A percentile compares a stretch with the other conserved stretches of the same genome.
Conservation (phyloP, 2,888 invertebrate genomes). For the Hypomecis atomaria region DNA sequence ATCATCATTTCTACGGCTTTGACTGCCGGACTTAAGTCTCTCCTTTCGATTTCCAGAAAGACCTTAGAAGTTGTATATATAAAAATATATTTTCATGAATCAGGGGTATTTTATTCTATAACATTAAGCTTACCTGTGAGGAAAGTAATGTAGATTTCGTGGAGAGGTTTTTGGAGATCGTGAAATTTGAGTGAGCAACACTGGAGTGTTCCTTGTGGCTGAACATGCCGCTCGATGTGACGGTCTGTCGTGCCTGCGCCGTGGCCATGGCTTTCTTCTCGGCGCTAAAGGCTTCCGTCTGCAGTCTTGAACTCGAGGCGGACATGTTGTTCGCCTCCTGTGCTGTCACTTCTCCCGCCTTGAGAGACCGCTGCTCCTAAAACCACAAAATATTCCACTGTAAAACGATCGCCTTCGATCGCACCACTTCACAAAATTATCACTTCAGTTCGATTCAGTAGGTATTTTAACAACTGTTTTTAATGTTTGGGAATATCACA, state of each 20-base stretch:
- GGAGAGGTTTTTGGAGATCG: slow-evolving; percentile 90
- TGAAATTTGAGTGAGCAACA: slow-evolving; percentile 92
- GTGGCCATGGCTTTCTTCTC: slow-evolving; percentile 91
- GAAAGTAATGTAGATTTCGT: slow-evolving; percentile 86
- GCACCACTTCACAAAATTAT: slow-evolving; percentile 27
- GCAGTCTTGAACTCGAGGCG: slow-evolving; percentile 92
- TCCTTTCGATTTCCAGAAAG: too few relatives aligned
- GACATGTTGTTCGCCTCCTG: slow-evolving; percentile 94
- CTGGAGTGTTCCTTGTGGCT: slow-evolving; percentile 89
- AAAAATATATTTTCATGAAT: too few relatives aligned
- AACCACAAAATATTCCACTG: slow-evolving; percentile 44
- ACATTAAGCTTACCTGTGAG: slow-evolving; percentile 71
- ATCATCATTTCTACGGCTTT: too few relatives aligned
- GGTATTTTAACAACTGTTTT: slow-evolving; percentile 20
- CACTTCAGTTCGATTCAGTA: slow-evolving; percentile 26
- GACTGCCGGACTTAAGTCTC: too few relatives aligned
- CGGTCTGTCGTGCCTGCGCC: slow-evolving; percentile 91
- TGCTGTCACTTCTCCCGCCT: slow-evolving; percentile 92
- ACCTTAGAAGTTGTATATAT: too few relatives aligned
- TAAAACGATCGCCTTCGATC: slow-evolving; percentile 3
- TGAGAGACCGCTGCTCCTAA: slow-evolving; percentile 93
- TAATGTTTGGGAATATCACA: slow-evolving; percentile 9
- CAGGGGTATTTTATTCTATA: neutral
- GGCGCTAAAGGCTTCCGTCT: slow-evolving; percentile 93
- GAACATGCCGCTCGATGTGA: slow-evolving; percentile 91